These are phyloP conservation scores for Mus spretus DNA, from an alignment of 2,797 vertebrate species.

Conservation along the genomic window DNA sequence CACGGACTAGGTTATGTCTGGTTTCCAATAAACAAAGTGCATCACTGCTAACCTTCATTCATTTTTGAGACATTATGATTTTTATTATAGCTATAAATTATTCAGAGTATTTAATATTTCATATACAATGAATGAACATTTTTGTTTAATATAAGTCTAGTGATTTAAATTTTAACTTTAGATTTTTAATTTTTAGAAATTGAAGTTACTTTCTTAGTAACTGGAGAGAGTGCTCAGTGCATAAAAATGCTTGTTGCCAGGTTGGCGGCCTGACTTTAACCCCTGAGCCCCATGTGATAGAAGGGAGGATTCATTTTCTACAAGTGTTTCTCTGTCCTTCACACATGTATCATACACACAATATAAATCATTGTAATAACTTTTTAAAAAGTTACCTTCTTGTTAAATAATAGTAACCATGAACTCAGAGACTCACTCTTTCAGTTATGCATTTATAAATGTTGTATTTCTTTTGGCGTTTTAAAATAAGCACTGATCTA, in stretches of 20 bases:
- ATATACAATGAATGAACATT: conserved; percentile 3
- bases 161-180: conserved; percentile 28
- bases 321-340: not conserved
- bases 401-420: conserved; percentile 33
- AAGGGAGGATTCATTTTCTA: not conserved
- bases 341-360: not conserved
- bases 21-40: conserved; percentile 13
- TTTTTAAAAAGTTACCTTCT: not conserved
- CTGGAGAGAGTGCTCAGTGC: not conserved
- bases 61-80: conserved; percentile 32
- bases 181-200: not conserved
- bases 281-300: not conserved
- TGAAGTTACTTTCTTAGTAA: not conserved
- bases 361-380: not conserved
- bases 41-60: conserved; percentile 27
- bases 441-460: not conserved
- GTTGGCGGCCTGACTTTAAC: not conserved
- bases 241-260: not conserved
- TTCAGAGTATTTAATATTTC: conserved; percentile 44
- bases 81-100: conserved; percentile 12
- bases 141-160: conserved; percentile 45
- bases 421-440: not conserved
- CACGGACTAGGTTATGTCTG: not conserved
- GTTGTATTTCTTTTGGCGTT: conserved; percentile 27
- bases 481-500: conserved; percentile 41